Conservation (phyloP, 2,888 invertebrate genomes). For the Pinctada fucata region DNA sequence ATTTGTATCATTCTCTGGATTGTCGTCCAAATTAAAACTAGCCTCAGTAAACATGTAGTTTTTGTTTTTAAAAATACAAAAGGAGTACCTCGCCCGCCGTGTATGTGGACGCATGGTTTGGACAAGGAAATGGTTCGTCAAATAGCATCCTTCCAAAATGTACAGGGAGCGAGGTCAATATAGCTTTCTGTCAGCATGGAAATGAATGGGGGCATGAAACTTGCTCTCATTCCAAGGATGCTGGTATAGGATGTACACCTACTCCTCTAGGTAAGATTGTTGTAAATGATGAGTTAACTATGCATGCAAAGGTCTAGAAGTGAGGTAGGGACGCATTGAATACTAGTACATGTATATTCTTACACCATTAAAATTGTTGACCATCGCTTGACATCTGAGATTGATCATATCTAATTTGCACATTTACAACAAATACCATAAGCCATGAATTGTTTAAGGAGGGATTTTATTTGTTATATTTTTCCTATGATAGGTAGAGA, state of each 20-base stretch:
- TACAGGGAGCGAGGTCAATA: conserved; percentile 24
- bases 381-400: no score
- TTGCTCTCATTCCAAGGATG: conserved; percentile 30
- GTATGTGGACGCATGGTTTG: conserved; percentile 33
- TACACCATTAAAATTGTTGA: no score
- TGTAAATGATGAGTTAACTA: neutral
- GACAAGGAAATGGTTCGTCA: conserved; percentile 20
- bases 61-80: neutral
- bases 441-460: no score
- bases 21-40: no score
- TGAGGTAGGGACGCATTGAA: no score
- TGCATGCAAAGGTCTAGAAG: no score
- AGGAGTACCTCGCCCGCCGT: conserved; percentile 33
- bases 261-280: conserved; percentile 23
- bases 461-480: no score
- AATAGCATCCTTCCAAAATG: conserved; percentile 23
- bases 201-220: conserved; percentile 24
- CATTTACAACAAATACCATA: no score
- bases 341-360: no score
- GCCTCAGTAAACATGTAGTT: no score
- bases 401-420: no score
- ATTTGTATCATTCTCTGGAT: no score
- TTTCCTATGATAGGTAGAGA: conserved; percentile 1
- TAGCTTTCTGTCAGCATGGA: conserved; percentile 21
- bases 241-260: conserved; percentile 31